Percentiles rank a stretch among this genome's conserved stretches.
Conservation (phyloP, 2,797 vertebrate genomes). For the Catostomus latipinnis region DNA sequence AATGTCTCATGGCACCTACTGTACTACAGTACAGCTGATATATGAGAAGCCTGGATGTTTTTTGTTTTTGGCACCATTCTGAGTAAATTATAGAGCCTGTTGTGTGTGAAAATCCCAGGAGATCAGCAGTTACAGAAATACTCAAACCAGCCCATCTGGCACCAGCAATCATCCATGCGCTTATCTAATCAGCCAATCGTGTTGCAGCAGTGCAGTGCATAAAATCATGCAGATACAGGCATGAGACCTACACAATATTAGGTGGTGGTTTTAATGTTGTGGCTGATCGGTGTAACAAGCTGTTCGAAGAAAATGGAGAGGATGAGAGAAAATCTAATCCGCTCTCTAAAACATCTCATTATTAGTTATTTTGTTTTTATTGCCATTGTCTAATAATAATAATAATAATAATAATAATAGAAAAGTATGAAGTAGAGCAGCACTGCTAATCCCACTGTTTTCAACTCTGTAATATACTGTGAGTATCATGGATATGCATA, state of each 20-base stretch:
- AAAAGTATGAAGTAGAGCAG: neutral
- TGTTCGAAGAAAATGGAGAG: neutral
- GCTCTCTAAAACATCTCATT: neutral
- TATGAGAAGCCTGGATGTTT: neutral
- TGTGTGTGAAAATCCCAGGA: too few species aligned
- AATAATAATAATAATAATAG: neutral
- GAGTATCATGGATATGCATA: neutral
- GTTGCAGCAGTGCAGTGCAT: too few species aligned
- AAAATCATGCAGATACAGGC: too few species aligned
- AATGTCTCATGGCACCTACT: slow-evolving; percentile 43
- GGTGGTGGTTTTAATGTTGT: too few species aligned
- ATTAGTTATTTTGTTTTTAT: neutral
- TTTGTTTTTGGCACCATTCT: too few species aligned
- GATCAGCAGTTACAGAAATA: too few species aligned
- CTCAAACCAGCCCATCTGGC: too few species aligned
- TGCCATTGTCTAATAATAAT: neutral
- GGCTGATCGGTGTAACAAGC: neutral
- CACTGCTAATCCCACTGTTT: slow-evolving; percentile 6
- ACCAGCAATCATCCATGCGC: too few species aligned
- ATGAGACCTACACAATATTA: too few species aligned
- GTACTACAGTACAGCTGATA: slow-evolving; percentile 4
- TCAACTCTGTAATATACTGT: slow-evolving; percentile 12
- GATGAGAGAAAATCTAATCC: slow-evolving; percentile 16
- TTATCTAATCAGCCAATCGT: too few species aligned
- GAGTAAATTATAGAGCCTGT: too few species aligned